Evolutionary conservation across 2,113 vertebrate species (phyloP).

Genomic region (Aegotheles bennettii): DNA sequence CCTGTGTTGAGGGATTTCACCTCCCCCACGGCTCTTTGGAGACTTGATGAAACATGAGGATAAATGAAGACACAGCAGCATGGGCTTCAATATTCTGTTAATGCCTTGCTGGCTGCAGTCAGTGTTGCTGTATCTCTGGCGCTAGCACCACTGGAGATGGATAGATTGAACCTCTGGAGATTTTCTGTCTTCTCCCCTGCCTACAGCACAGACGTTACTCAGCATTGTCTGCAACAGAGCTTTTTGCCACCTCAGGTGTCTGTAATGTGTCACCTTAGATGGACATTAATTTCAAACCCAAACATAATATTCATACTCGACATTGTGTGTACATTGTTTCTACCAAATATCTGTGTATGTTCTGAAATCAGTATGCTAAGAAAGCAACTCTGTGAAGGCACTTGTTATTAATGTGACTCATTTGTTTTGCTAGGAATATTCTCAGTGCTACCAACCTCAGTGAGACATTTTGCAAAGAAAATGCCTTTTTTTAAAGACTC

Average conservation of each 20-base stretch:
- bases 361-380: background rate
- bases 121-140: rapidly evolving
- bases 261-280: background rate
- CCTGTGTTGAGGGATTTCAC: background rate
- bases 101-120: background rate
- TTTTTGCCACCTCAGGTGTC: background rate
- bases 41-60: background rate
- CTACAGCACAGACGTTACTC: background rate
- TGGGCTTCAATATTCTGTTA: background rate
- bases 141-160: background rate
- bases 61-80: background rate
- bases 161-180: background rate
- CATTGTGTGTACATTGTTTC: rapidly evolving
- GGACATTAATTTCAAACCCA: background rate
- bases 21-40: background rate
- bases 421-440: background rate
- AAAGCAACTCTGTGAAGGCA: background rate
- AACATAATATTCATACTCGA: rapidly evolving
- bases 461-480: background rate
- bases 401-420: background rate
- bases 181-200: background rate
- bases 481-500: background rate
- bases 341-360: rapidly evolving
- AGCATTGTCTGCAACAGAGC: background rate
- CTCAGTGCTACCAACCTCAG: background rate